Evolutionary conservation across 2,888 invertebrate species (phyloP).

Genomic region (Bimastos eiseni): DNA sequence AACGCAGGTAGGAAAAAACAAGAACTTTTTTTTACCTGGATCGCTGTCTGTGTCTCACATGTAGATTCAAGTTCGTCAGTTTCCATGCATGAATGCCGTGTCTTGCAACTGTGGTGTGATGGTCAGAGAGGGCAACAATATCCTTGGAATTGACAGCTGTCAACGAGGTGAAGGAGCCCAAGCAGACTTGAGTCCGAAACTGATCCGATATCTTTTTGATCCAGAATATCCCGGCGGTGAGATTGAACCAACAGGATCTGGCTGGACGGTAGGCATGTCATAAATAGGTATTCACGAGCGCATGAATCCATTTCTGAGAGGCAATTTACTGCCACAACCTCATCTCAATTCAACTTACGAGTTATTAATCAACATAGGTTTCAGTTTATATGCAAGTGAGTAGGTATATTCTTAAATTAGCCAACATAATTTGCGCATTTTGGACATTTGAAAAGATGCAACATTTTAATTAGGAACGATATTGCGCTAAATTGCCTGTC

Average conservation of each 20-base stretch:
- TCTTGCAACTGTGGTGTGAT: constrained; percentile 15
- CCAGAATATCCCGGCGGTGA: background rate
- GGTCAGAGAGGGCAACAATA: constrained; percentile 18
- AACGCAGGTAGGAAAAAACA: background rate
- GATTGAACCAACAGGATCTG: background rate
- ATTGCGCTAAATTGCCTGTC: too few species aligned
- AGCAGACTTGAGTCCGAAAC: background rate
- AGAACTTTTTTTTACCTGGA: background rate
- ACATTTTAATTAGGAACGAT: too few species aligned
- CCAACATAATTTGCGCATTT: too few species aligned
- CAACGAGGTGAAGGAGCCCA: background rate
- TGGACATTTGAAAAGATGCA: too few species aligned
- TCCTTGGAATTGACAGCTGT: background rate
- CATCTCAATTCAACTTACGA: too few species aligned
- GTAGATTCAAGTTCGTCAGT: background rate
- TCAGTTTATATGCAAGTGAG: too few species aligned
- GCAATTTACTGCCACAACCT: too few species aligned
- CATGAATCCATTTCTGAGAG: too few species aligned
- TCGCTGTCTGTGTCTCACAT: background rate
- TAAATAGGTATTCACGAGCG: too few species aligned
- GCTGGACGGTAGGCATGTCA: constrained; percentile 15
- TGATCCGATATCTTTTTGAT: background rate
- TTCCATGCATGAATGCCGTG: background rate
- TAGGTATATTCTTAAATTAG: too few species aligned
- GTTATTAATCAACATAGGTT: too few species aligned